Evolutionary conservation across 2,797 vertebrate species (phyloP).

Genomic region (Echiichthys vipera): DNA sequence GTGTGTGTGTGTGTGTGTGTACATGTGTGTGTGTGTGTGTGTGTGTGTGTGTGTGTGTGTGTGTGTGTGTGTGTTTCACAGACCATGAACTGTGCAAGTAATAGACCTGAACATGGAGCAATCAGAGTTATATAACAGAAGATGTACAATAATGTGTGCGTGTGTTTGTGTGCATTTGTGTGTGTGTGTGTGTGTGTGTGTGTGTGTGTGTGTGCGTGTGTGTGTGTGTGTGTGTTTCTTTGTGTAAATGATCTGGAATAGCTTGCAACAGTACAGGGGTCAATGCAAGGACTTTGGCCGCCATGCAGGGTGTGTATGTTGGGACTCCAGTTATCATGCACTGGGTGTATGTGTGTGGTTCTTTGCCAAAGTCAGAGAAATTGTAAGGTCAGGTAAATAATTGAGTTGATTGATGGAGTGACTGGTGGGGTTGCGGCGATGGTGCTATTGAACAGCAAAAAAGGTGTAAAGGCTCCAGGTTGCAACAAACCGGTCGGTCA

Average conservation of each 20-base stretch:
- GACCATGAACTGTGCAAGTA: no score
- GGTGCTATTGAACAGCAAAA: not conserved
- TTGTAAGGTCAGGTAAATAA: not conserved
- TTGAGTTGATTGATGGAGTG: no score
- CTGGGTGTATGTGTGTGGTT: not conserved
- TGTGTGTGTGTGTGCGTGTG: no score
- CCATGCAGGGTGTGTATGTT: constrained; percentile 2
- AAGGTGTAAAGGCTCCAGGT: not conserved
- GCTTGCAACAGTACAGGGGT: not conserved
- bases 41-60: not conserved
- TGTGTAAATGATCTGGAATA: not conserved
- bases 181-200: not conserved
- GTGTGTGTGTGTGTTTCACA: not conserved
- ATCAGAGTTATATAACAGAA: constrained; percentile 14
- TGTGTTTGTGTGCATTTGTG: not conserved
- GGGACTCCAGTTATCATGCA: not conserved
- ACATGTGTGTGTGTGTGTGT: not conserved
- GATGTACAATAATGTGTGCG: not conserved
- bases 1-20: not conserved
- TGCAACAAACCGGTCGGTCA: not conserved
- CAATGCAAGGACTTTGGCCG: constrained; percentile 41
- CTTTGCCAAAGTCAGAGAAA: not conserved
- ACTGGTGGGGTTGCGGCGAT: not conserved
- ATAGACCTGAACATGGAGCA: not conserved
- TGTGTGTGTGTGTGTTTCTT: not conserved